Conservation (phyloP, 2,888 invertebrate species). For the Caenorhabditis plicata region DNA sequence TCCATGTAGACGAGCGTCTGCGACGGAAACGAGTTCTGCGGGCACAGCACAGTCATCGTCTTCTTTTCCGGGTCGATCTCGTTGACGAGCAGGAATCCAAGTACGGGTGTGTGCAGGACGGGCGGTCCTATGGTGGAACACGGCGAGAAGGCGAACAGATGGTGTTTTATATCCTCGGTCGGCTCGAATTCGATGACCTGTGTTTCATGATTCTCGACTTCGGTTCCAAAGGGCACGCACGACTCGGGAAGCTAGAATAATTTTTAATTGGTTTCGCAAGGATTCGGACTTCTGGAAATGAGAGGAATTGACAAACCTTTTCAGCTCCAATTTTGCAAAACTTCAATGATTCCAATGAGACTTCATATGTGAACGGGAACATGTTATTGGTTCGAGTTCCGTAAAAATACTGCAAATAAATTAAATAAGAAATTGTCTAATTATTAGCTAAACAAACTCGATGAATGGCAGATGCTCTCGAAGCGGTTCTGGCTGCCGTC, state of each 20-base stretch:
- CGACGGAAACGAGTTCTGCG: conserved; percentile 74
- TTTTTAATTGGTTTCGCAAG: neutral
- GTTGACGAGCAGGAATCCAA: conserved; percentile 90
- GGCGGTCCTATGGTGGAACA: conserved; percentile 72
- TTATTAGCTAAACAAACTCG: conserved; percentile 60
- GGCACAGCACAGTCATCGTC: conserved; percentile 33
- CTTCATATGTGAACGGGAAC: conserved; percentile 71
- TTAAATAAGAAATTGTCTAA: neutral
- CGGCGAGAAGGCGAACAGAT: conserved; percentile 85
- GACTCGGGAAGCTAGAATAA: conserved; percentile 76
- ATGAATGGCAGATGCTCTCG: conserved; percentile 53
- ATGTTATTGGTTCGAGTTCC: conserved; percentile 83
- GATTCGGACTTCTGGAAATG: neutral
- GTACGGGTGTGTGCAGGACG: conserved; percentile 79
- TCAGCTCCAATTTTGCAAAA: conserved; percentile 70
- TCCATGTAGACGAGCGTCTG: conserved; percentile 84
- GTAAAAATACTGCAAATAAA: conserved; percentile 86
- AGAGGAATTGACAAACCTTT: conserved; percentile 72
- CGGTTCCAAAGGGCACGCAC: conserved; percentile 94
- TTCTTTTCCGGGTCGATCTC: conserved; percentile 67
- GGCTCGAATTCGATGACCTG: conserved; percentile 49
- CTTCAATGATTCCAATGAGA: conserved; percentile 85
- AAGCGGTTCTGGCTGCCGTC: conserved; percentile 22
- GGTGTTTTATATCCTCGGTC: conserved; percentile 74
- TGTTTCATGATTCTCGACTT: conserved; percentile 75